Evolutionary conservation across 2,888 invertebrate genomes (phyloP).

Genomic region (Heteromurus nitidus): DNA sequence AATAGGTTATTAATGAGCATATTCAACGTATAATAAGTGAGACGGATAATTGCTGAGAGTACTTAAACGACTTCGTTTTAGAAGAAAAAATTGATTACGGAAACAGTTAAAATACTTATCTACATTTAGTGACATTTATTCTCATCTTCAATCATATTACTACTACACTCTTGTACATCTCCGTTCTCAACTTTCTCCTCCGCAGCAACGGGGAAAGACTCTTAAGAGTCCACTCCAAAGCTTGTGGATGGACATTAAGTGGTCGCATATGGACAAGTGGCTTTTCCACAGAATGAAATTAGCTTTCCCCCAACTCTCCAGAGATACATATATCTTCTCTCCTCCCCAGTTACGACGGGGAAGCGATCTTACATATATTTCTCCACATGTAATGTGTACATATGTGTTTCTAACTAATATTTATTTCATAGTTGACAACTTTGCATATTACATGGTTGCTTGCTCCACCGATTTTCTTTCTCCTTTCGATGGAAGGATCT

Average conservation of each 20-base stretch:
- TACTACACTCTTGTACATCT: too few species aligned
- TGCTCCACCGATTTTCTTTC: conserved; percentile 22
- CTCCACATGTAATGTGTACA: too few species aligned
- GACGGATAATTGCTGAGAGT: too few species aligned
- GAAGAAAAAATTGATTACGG: too few species aligned
- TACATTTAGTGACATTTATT: not conserved
- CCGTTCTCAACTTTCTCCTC: too few species aligned
- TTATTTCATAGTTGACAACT: conserved; percentile 57
- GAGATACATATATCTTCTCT: conserved; percentile 15
- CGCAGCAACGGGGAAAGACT: not conserved
- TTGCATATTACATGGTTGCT: conserved; percentile 56
- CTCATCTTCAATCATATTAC: too few species aligned
- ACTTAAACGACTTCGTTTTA: too few species aligned
- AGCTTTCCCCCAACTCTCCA: conserved; percentile 32
- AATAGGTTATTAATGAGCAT: too few species aligned
- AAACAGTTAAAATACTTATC: too few species aligned
- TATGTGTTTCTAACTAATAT: conserved; percentile 19
- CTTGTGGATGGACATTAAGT: conserved; percentile 56
- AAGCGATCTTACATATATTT: too few species aligned
- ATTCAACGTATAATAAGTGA: too few species aligned
- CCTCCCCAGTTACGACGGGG: not conserved
- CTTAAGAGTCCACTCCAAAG: conserved; percentile 26
- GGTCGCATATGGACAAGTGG: conserved; percentile 64
- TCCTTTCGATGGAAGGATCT: not conserved
- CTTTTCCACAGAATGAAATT: conserved; percentile 52